Percentiles rank a stretch among this genome's conserved stretches.
Conservation (phyloP, 1,140 invertebrate species). For the Temnothorax curvispinosus region DNA sequence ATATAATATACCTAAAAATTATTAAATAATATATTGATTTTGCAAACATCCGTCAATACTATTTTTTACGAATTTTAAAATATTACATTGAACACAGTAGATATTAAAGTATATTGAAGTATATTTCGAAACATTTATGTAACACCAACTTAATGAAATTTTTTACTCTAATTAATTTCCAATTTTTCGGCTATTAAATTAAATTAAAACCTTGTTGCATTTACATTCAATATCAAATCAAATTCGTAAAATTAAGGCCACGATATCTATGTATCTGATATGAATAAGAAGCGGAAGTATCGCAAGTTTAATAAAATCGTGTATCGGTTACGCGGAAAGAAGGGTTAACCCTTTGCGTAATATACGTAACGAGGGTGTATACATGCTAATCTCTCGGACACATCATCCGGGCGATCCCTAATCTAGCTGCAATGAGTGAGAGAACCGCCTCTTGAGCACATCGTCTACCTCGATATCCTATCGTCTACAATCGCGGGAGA, state of each 20-base stretch:
- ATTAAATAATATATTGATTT: background rate
- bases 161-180: background rate
- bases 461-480: constrained; percentile 68
- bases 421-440: constrained; percentile 68
- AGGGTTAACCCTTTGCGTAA: constrained; percentile 24
- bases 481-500: constrained; percentile 43
- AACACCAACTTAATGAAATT: background rate
- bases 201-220: background rate
- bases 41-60: background rate
- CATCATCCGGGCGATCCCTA: constrained; percentile 71
- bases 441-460: constrained; percentile 74
- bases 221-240: background rate
- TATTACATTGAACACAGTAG: background rate
- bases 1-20: background rate
- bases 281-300: background rate
- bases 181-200: background rate
- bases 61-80: background rate
- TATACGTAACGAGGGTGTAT: constrained; percentile 60
- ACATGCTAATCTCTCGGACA: constrained; percentile 70
- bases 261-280: background rate
- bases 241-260: too few relatives aligned
- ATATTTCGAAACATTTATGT: background rate
- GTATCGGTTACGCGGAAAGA: constrained; percentile 32
- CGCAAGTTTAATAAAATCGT: background rate
- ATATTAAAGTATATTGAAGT: background rate